A percentile compares a stretch with the other conserved stretches of the same genome.
Evolutionary conservation across 2,113 vertebrate species (phyloP).

Genomic region (Sisor rabdophorus): DNA sequence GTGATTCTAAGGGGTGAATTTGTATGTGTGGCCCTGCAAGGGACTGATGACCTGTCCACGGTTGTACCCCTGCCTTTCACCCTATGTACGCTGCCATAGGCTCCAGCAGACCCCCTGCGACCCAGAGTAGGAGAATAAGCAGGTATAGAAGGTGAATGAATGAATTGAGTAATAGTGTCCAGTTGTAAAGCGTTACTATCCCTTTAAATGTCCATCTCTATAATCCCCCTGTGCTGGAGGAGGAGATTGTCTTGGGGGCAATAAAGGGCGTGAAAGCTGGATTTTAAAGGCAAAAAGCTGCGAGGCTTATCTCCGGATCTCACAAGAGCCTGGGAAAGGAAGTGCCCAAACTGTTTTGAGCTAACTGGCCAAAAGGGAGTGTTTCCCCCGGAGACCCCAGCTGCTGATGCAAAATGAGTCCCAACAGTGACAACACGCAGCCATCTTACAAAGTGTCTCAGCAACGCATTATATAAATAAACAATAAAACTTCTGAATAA

Average conservation of each 20-base stretch:
- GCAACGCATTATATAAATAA: background rate
- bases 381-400: conserved; percentile 35
- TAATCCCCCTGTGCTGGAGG: background rate
- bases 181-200: conserved; percentile 3
- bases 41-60: no score
- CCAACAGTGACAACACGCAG: conserved; percentile 13
- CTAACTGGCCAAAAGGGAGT: conserved; percentile 30
- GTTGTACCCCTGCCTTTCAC: no score
- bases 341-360: conserved; percentile 47
- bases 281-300: conserved; percentile 27
- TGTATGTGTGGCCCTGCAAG: no score
- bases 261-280: conserved; percentile 9
- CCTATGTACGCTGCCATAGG: no score
- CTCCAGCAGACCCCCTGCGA: no score
- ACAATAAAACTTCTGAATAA: background rate
- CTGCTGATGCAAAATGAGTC: conserved; percentile 10
- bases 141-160: no score
- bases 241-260: background rate
- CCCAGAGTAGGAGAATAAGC: no score
- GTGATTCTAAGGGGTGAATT: no score
- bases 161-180: background rate
- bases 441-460: background rate
- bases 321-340: conserved; percentile 52
- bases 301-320: conserved; percentile 42
- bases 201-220: background rate